Evolutionary conservation across 2,888 invertebrate genomes (phyloP), one percentile per base, ranked within the genome.

Genomic region (Tachina fera): DNA sequence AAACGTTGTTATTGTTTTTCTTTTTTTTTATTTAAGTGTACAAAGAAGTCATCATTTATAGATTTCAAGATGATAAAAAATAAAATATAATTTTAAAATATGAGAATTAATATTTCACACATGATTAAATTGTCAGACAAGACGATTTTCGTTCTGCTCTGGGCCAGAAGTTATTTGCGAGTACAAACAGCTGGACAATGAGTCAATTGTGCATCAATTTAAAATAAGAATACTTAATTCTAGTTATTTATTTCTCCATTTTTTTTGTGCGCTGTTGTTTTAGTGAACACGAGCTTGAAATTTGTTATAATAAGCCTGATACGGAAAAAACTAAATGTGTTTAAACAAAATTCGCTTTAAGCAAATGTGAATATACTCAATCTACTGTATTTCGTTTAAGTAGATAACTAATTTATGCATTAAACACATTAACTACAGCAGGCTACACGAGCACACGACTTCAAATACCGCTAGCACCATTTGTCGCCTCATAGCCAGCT

Each of bases 141-240:
- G 68, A 31, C 43, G 14, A 47, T 16, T 41, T 53, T 22, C 11
- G 49, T 61, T 9, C 22, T 76, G 14, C 22, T 45, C 16, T 53
- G 51, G 49, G 11, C 43, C 22, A 78, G 49, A 3, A 60, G 63
- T 11, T 45, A 68, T 5, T 13, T 16, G 16, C 11, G 49, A 13
- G 9, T 9, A 79, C 31, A 1, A 39, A 19, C 8, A 47, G 60
- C 60, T 60, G 43, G 43, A 63, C 75, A 61, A 68, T 71, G 31
- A 83, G 70, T 71, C 76, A 76, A 77, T 76, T 76, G 63, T 76
- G 16, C 31, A 82, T 53, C 45, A 19, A 61, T 45, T 74, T 63
- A 56, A 71, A 22, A 39, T 45, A 39, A 53, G 3, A 47, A 51
- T 58, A 68, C 13, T 58, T 58, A 13, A 14, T 56, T 16, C 9